A percentile compares a stretch with the other conserved stretches of the same genome.
Conservation (phyloP, 1,140 invertebrate genomes). For the Orius insidiosus region DNA sequence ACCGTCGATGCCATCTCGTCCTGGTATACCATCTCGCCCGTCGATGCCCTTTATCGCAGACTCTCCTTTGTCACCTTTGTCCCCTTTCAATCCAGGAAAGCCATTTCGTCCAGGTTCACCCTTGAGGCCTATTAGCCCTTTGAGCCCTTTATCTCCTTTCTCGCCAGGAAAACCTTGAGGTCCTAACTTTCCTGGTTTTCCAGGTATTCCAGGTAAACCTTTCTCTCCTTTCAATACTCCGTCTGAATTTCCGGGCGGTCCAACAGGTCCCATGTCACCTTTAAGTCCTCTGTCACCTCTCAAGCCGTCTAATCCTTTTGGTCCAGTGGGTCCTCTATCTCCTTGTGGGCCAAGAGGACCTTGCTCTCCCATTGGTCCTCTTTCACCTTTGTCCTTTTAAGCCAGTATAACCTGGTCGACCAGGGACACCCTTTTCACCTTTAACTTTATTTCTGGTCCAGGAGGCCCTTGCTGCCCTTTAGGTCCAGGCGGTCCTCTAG, state of each 20-base stretch:
- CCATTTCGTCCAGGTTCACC: background rate
- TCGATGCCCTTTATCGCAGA: background rate
- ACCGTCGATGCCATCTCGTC: too few relatives aligned
- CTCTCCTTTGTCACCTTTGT: background rate
- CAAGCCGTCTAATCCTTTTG: conserved; percentile 21
- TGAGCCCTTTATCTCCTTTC: background rate
- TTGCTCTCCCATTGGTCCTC: conserved; percentile 28
- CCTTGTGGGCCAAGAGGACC: conserved; percentile 52
- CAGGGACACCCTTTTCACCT: conserved; percentile 58
- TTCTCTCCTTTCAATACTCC: conserved; percentile 6
- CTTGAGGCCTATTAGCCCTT: background rate
- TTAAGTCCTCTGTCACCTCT: conserved; percentile 25
- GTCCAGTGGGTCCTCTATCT: conserved; percentile 12
- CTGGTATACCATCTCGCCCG: background rate
- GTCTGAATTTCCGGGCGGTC: conserved; percentile 25
- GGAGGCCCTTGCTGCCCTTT: conserved; percentile 26
- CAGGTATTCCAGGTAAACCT: conserved; percentile 1
- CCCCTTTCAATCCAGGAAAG: background rate
- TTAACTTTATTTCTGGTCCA: conserved; percentile 27
- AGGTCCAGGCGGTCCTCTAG: too few relatives aligned
- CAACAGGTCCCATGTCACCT: conserved; percentile 32
- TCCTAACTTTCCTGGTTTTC: background rate
- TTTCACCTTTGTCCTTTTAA: conserved; percentile 31
- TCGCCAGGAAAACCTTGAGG: background rate
- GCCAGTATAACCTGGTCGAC: conserved; percentile 48